phyloP scores from a whole-genome alignment of 2,888 invertebrate genomes.

The Drosophila formosana region DNA sequence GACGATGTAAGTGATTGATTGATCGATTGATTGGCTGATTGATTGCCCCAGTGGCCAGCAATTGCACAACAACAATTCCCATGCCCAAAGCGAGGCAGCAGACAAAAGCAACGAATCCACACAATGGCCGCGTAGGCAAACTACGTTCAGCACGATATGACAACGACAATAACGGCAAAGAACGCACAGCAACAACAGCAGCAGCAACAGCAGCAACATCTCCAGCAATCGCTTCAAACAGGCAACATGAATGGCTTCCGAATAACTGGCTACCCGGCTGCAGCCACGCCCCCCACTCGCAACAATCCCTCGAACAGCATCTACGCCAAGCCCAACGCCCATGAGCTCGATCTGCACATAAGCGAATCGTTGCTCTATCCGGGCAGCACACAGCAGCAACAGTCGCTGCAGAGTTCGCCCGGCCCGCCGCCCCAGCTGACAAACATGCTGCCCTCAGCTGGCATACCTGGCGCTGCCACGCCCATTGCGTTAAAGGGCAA shows the following conservation, averaged over 20 bases:
- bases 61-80: constrained; percentile 26
- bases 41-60: constrained; percentile 9
- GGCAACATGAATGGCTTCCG: constrained; percentile 82
- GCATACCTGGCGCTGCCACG: constrained; percentile 69
- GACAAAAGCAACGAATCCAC: constrained; percentile 6
- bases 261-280: constrained; percentile 81
- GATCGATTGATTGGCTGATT: constrained; percentile 45
- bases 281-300: constrained; percentile 57
- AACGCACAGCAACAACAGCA: constrained; percentile 57
- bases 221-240: constrained; percentile 27
- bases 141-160: constrained; percentile 52
- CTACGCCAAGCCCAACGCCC: constrained; percentile 64
- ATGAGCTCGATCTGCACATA: constrained; percentile 80
- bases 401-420: constrained; percentile 72
- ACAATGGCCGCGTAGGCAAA: constrained; percentile 50
- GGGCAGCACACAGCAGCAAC: constrained; percentile 68
- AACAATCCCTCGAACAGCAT: constrained; percentile 44
- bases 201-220: constrained; percentile 31
- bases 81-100: constrained; percentile 19
- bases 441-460: constrained; percentile 70
- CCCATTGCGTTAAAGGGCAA: constrained; percentile 84
- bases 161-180: constrained; percentile 64
- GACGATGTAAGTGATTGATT: constrained; percentile 49
- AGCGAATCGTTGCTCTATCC: constrained; percentile 73
- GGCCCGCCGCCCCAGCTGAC: constrained; percentile 77